Evolutionary conservation across 2,888 invertebrate species (phyloP), one percentile per base, ranked within the genome.

Genomic region (Spialia ferax): DNA sequence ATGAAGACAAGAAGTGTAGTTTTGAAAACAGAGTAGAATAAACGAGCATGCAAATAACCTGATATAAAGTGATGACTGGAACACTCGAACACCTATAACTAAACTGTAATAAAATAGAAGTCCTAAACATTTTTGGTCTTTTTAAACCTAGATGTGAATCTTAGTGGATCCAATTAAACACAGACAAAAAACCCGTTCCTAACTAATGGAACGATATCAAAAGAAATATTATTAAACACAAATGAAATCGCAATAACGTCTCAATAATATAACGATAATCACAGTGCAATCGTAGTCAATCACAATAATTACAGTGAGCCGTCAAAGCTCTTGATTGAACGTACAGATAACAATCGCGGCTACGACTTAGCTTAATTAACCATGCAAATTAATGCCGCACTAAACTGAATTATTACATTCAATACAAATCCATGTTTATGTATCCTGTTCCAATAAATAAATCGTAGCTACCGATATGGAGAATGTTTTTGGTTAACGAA

Each of bases 221-320:
- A n/a, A n/a, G n/a, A n/a, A n/a, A n/a, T n/a, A n/a, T 2, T 26
- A 4, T 4, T 26, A 42, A 4, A 4, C 5, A 23, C 22, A 22
- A 23, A 23, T 6, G 13, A n/a, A 52, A 52, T 2, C 29, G 13
- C 10, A 61, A 32, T n/a, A 48, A 56, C 32, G 32, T 48, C 32
- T 32, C 55, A 32, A 48, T 56, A 32, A 11, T 48, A 55, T 29
- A 10, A 29, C 29, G 29, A 29, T 56, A 23, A 55, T 63, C 20
- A n/a, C 18, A 15, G 56, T 56, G 45, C 56, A 48, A 64, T 56
- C 45, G 63, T 35, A 56, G 56, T 64, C 63, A 56, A 64, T 64
- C 56, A 56, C 32, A 56, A 64, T 48, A 45, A 64, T 45, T 32
- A 18, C 56, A 11, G 48, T 20, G 15, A 5, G 29, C 42, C 45